Conservation (phyloP, 1,140 invertebrate genomes). For the Copidosoma floridanum region DNA sequence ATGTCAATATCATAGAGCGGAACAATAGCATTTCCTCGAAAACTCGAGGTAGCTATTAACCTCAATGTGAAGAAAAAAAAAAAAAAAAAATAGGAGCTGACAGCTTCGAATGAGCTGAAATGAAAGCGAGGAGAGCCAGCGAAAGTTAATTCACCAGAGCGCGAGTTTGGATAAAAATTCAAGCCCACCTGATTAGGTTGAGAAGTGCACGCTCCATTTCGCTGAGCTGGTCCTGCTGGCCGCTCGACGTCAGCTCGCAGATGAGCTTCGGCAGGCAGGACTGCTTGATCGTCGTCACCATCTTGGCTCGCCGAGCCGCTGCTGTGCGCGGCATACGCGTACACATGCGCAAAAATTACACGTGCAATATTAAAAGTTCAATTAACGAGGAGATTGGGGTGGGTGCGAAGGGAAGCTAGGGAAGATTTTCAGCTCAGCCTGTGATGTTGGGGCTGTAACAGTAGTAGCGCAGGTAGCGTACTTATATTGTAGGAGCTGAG, state of each 20-base stretch:
- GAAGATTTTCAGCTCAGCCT: no score
- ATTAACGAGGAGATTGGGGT: no score
- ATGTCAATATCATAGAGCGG: no score
- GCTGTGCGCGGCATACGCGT: slow-evolving; percentile 37
- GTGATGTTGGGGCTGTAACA: no score
- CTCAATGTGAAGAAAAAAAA: no score
- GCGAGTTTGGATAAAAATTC: slow-evolving; percentile 28
- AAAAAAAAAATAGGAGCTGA: no score
- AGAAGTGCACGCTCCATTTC: slow-evolving; percentile 71
- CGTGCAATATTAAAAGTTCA: slow-evolving; percentile 23
- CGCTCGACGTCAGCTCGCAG: slow-evolving; percentile 70
- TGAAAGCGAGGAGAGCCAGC: slow-evolving; percentile 35
- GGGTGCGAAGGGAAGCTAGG: no score
- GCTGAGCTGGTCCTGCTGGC: slow-evolving; percentile 65
- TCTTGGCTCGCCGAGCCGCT: slow-evolving; percentile 41
- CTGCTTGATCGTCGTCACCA: slow-evolving; percentile 58
- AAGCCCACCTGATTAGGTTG: slow-evolving; percentile 68
- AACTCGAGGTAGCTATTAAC: no score
- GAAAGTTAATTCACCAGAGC: slow-evolving; percentile 21
- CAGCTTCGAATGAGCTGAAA: no score
- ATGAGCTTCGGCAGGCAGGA: slow-evolving; percentile 75
- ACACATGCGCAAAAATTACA: background rate
- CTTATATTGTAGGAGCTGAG: no score
- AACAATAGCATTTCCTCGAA: no score
- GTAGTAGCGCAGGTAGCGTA: no score